A percentile compares a stretch with the other conserved stretches of the same genome.
phyloP scores from a whole-genome alignment of 2,113 vertebrate genomes.

The Nothoprocta pentlandii region DNA sequence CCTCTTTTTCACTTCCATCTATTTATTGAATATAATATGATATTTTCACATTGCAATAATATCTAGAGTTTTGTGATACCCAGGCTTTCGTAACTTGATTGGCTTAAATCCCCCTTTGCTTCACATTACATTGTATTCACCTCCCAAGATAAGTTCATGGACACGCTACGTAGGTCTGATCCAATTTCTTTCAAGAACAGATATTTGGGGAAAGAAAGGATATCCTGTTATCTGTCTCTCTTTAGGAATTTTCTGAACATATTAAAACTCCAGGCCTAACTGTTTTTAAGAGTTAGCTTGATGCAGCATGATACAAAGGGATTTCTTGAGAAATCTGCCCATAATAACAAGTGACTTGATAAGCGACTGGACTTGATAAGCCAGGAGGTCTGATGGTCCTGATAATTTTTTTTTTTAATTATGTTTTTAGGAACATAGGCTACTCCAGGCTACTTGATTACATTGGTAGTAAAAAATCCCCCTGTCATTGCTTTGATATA shows the following conservation, averaged over 20 bases:
- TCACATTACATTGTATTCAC: neutral
- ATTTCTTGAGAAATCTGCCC: neutral
- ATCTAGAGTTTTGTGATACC: neutral
- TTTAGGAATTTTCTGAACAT: neutral
- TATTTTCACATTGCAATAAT: neutral
- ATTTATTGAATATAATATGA: neutral
- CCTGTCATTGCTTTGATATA: neutral
- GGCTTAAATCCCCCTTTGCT: neutral
- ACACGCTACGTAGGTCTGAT: neutral
- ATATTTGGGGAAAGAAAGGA: neutral
- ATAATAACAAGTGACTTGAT: neutral
- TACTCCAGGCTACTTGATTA: neutral
- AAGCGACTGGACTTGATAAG: neutral
- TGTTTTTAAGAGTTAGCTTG: conserved; percentile 20
- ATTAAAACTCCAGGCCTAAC: neutral
- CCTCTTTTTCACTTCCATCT: neutral
- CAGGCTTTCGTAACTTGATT: neutral
- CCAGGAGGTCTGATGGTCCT: neutral
- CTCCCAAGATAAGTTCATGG: neutral
- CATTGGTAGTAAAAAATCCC: conserved; percentile 9
- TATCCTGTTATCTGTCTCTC: neutral
- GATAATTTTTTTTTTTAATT: conserved; percentile 44
- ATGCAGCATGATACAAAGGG: neutral
- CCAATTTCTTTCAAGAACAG: conserved; percentile 4
- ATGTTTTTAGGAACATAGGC: neutral